Conservation (phyloP, 2,797 vertebrate genomes). For the Ptychobarbus kaznakovi region DNA sequence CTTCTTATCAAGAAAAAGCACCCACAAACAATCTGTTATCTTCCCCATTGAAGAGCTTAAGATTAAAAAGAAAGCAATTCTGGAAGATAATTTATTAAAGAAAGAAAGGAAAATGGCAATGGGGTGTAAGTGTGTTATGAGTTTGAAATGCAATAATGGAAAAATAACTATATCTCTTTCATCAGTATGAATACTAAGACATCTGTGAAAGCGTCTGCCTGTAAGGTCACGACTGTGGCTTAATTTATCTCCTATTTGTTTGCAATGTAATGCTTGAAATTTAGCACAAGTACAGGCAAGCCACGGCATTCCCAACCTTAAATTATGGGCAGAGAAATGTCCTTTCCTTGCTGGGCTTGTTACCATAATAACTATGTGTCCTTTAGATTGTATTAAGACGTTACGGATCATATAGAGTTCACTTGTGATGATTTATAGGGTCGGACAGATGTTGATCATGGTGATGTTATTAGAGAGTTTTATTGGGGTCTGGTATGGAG, state of each 20-base stretch:
- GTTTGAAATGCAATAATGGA: neutral
- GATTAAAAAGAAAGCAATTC: conserved; percentile 26
- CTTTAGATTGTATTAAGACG: conserved; percentile 17
- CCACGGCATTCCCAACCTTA: conserved; percentile 70
- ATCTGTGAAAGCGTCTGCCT: conserved; percentile 46
- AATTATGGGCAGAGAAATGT: conserved; percentile 71
- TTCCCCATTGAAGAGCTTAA: neutral
- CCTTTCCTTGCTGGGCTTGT: conserved; percentile 61
- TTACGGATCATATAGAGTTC: conserved; percentile 23
- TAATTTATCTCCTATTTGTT: conserved; percentile 50
- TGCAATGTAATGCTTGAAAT: conserved; percentile 65
- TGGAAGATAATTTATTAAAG: neutral
- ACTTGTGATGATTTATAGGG: conserved; percentile 3
- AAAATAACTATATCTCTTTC: conserved; percentile 6
- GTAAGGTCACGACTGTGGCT: conserved; percentile 32
- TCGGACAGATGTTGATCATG: conserved; percentile 20
- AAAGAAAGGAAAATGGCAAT: neutral
- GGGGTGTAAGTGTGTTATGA: neutral
- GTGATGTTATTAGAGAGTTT: neutral
- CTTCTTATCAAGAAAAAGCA: conserved; percentile 78
- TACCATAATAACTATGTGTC: conserved; percentile 30
- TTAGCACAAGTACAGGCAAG: conserved; percentile 66
- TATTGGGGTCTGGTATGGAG: neutral
- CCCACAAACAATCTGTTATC: conserved; percentile 30
- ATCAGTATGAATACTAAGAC: conserved; percentile 25